phyloP scores from a whole-genome alignment of 2,113 vertebrate species.

The Accipiter cooperii region DNA sequence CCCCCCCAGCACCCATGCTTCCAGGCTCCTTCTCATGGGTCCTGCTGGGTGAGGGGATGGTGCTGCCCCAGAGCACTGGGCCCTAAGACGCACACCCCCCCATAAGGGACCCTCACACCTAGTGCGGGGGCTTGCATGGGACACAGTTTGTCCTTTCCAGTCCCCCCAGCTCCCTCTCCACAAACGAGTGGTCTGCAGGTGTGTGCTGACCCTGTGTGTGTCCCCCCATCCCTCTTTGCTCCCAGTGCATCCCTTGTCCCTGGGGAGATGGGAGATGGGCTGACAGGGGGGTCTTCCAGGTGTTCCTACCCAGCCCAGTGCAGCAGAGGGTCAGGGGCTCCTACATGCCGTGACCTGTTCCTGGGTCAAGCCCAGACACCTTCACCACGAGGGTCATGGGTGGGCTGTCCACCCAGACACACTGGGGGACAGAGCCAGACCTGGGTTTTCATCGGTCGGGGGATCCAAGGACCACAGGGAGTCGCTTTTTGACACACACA shows the following conservation, averaged over 20 bases:
- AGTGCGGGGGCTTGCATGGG: rapidly evolving
- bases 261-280: background rate
- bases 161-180: too few relatives aligned
- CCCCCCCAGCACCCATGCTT: too few relatives aligned
- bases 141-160: background rate
- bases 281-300: background rate
- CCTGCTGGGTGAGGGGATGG: background rate
- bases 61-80: too few relatives aligned
- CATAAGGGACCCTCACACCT: background rate
- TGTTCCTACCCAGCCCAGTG: background rate
- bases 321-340: background rate
- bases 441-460: background rate
- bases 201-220: background rate
- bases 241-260: too few relatives aligned
- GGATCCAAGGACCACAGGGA: rapidly evolving
- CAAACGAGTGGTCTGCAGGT: too few relatives aligned
- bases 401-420: background rate
- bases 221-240: too few relatives aligned
- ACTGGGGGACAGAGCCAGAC: too few relatives aligned
- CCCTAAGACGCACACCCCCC: too few relatives aligned
- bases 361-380: background rate
- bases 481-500: too few relatives aligned
- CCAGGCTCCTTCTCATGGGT: background rate
- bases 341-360: background rate
- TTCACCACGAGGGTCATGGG: rapidly evolving